A percentile compares a stretch with the other conserved stretches of the same genome.
These are phyloP conservation scores for Drosophila orena DNA, from an alignment of 1,140 invertebrate species.

Conservation along the genomic window DNA sequence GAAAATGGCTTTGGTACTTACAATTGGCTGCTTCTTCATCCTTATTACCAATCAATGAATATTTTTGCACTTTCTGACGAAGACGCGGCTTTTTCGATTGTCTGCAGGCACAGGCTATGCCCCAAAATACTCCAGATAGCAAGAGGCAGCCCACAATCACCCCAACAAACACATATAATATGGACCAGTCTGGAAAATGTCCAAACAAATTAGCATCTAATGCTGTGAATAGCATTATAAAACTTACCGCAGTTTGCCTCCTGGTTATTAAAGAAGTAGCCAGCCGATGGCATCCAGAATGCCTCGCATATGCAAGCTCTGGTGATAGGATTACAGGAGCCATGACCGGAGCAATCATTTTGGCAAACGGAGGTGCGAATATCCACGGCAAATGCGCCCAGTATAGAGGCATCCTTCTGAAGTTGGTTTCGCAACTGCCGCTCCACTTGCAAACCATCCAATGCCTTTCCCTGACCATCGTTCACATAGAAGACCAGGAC, in stretches of 20 bases:
- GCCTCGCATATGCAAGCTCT: slow-evolving; percentile 95
- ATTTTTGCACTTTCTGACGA: slow-evolving; percentile 86
- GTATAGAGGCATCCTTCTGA: slow-evolving; percentile 89
- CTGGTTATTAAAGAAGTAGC: slow-evolving; percentile 85
- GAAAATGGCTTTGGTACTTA: slow-evolving; percentile 61
- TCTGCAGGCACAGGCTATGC: slow-evolving; percentile 88
- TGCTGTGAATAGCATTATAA: background rate
- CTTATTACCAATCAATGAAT: slow-evolving; percentile 87
- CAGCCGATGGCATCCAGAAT: slow-evolving; percentile 95
- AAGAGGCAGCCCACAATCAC: slow-evolving; percentile 88
- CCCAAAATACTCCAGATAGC: slow-evolving; percentile 89
- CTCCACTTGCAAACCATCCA: slow-evolving; percentile 87
- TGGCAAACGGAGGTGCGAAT: slow-evolving; percentile 94
- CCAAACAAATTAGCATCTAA: background rate
- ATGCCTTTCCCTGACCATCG: slow-evolving; percentile 80
- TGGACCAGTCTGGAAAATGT: slow-evolving; percentile 91
- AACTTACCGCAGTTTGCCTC: slow-evolving; percentile 86
- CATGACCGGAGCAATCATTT: slow-evolving; percentile 97
- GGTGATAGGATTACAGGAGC: slow-evolving; percentile 93
- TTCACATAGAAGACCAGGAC: slow-evolving; percentile 88
- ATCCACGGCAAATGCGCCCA: slow-evolving; percentile 90
- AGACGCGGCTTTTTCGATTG: slow-evolving; percentile 85
- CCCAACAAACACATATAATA: slow-evolving; percentile 93
- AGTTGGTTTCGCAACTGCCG: slow-evolving; percentile 88
- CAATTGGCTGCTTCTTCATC: slow-evolving; percentile 86